Evolutionary conservation across 2,113 vertebrate genomes (phyloP).

Genomic region (Spizaetus ornatus): DNA sequence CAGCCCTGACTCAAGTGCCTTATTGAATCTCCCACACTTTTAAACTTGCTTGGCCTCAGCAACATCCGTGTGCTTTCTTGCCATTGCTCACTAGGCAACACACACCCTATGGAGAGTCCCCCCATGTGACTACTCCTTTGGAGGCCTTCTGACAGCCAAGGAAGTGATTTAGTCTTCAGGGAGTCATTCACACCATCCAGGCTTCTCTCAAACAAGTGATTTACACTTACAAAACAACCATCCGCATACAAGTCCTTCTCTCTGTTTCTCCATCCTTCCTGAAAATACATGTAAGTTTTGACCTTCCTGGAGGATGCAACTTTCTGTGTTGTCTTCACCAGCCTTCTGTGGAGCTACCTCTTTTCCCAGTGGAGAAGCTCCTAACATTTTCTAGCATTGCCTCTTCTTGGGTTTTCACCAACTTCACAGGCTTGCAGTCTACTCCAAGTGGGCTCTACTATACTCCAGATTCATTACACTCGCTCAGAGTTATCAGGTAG

Average conservation of each 20-base stretch:
- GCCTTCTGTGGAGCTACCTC: not conserved
- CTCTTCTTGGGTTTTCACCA: not conserved
- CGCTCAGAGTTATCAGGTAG: not conserved
- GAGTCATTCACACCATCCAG: not conserved
- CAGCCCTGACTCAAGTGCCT: not conserved
- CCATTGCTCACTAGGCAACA: not conserved
- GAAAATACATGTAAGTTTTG: not conserved
- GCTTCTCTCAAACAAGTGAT: not conserved
- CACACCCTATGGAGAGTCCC: not conserved
- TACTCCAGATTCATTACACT: not conserved
- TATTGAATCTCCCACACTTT: not conserved
- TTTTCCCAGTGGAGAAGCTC: not conserved
- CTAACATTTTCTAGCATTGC: not conserved
- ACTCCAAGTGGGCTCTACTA: not conserved
- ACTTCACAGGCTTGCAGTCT: not conserved
- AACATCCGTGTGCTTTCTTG: not conserved
- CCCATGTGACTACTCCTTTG: not conserved
- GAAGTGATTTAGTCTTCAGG: not conserved
- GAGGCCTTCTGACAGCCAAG: not conserved
- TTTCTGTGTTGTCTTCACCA: not conserved
- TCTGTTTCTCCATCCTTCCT: not conserved
- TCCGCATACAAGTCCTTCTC: not conserved
- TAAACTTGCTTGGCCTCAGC: not conserved
- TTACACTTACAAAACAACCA: not conserved
- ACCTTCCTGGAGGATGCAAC: not conserved